Evolutionary conservation across 2,888 invertebrate genomes (phyloP), one percentile per base, ranked within the genome.

Genomic region (Aproaerema taeniolella): DNA sequence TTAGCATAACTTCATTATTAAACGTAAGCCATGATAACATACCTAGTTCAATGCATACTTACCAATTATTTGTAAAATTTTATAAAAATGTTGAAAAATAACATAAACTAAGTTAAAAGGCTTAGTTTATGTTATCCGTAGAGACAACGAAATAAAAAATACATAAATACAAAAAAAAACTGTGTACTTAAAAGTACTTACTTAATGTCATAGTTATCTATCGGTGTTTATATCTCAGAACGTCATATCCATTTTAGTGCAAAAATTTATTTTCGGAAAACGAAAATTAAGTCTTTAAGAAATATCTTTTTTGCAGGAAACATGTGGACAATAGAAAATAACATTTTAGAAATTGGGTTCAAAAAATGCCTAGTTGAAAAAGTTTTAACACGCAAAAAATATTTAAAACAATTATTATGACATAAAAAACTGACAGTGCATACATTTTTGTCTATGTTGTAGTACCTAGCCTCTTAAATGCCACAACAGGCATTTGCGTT

Each of bases 91-190:
- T n/a, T n/a, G n/a, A n/a, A n/a, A n/a, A n/a, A n/a, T 61, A 62
- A 66, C 65, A 67, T 61, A 58, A 63, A 61, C 55, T 60, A 57
- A 65, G 58, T 30, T 31, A 38, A 41, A 39, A 52, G 52, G 56
- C 64, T 67, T 66, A 58, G 47, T 71, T 65, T 72, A 54, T 68
- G 68, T 70, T 69, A 61, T 61, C 29, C 44, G 81, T 83, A 82
- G 81, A 52, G 68, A 83, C 83, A 85, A 85, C 85, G 83, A 85
- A 75, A 67, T 72, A 79, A 76, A 72, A 77, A 67, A 65, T 49
- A 69, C 55, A 77, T 67, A 81, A 74, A 81, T 59, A 75, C 65
- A 73, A 79, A 82, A 81, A 67, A 76, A 79, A 69, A 56, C 64
- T 47, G 67, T 77, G 75, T 80, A 77, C 67, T 69, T 70, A 56